Evolutionary conservation across 2,113 vertebrate species (phyloP).

Genomic region (Nycticorax nycticorax): DNA sequence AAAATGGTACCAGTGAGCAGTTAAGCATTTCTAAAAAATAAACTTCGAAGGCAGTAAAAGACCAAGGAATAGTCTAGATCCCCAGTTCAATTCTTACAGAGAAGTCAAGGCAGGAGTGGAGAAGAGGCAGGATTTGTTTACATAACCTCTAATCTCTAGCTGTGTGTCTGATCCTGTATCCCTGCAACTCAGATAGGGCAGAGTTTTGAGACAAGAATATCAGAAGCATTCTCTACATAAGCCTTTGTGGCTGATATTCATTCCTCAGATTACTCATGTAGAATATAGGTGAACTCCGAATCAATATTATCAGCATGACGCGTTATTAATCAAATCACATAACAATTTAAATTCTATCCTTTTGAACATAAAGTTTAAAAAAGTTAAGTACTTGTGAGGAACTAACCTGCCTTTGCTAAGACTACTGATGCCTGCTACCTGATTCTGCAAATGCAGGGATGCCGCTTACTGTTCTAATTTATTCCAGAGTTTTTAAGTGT

Average conservation of each 20-base stretch:
- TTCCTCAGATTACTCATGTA: not conserved
- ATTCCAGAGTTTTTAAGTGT: not conserved
- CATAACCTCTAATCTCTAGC: not conserved
- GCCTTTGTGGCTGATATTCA: not conserved
- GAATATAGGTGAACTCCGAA: not conserved
- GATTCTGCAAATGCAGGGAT: not conserved
- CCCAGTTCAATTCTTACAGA: not conserved
- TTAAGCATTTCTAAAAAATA: not conserved
- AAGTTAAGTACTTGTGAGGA: not conserved
- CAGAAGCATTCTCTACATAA: not conserved
- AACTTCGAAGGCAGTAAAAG: not conserved
- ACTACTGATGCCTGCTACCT: not conserved
- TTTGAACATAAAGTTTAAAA: not conserved
- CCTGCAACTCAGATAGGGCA: not conserved
- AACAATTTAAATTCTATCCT: not conserved
- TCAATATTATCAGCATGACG: not conserved
- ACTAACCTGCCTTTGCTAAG: not conserved
- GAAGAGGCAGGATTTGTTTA: constrained; percentile 16
- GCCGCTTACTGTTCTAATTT: not conserved
- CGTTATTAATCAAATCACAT: not conserved
- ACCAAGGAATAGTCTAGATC: not conserved
- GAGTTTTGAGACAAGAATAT: not conserved
- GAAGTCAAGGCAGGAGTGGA: not conserved
- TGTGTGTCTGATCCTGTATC: not conserved
- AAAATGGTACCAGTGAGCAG: not conserved